A percentile compares a stretch with the other conserved stretches of the same genome.
Conservation (phyloP, 2,797 vertebrate species). For the Centroberyx gerrardi region DNA sequence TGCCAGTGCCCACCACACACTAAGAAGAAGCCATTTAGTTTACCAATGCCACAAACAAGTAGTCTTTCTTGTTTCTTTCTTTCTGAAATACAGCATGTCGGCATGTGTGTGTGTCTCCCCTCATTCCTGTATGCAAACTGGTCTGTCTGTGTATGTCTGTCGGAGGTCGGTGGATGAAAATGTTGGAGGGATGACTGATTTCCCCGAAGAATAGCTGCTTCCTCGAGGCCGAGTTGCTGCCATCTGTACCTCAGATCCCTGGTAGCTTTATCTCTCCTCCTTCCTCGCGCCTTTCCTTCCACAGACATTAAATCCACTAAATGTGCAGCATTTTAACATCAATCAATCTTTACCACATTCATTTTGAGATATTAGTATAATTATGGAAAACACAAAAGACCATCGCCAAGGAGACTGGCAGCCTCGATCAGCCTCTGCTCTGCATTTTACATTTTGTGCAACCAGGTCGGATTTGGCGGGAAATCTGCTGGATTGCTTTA, state of each 20-base stretch:
- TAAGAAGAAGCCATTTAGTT: too few relatives aligned
- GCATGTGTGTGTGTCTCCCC: neutral
- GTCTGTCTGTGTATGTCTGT: constrained; percentile 15
- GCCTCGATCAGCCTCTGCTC: too few relatives aligned
- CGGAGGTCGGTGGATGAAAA: constrained; percentile 62
- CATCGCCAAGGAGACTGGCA: too few relatives aligned
- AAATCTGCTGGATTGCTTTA: too few relatives aligned
- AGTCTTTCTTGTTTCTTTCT: too few relatives aligned
- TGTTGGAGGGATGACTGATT: constrained; percentile 81
- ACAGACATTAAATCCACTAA: constrained; percentile 52
- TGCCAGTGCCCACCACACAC: too few relatives aligned
- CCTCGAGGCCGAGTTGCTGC: constrained; percentile 81
- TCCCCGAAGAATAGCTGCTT: constrained; percentile 77
- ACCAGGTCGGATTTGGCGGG: too few relatives aligned
- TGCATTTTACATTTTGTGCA: too few relatives aligned
- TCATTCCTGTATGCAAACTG: too few relatives aligned
- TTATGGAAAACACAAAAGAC: too few relatives aligned
- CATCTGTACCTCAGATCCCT: constrained; percentile 78
- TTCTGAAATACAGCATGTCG: constrained; percentile 58
- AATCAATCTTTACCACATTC: neutral
- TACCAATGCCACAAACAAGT: too few relatives aligned
- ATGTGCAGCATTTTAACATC: constrained; percentile 39
- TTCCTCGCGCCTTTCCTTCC: constrained; percentile 26
- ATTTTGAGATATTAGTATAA: too few relatives aligned
- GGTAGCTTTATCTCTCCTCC: constrained; percentile 43